A percentile compares a stretch with the other conserved stretches of the same genome.
phyloP scores from a whole-genome alignment of 2,888 invertebrate genomes.

The Malacosoma neustria region DNA sequence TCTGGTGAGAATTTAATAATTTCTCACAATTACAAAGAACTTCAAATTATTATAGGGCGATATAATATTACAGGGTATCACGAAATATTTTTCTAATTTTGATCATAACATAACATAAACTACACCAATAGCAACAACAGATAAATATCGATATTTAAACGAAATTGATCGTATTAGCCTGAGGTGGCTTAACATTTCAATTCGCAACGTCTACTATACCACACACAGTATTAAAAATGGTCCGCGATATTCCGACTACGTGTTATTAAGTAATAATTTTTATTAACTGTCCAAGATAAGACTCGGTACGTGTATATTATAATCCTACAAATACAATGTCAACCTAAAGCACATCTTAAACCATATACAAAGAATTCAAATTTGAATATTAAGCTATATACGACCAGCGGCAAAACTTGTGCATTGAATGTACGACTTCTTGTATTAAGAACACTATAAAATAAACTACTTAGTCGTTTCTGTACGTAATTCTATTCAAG shows the following conservation, averaged over 20 bases:
- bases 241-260: conserved; percentile 27
- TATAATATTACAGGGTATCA: too few relatives aligned
- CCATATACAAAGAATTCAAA: not conserved
- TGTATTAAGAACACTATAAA: not conserved
- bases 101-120: too few relatives aligned
- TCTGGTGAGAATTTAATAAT: too few relatives aligned
- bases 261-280: conserved; percentile 26
- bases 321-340: not conserved
- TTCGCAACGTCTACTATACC: conserved; percentile 34
- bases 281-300: conserved; percentile 24
- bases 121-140: too few relatives aligned
- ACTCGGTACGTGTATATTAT: conserved; percentile 10
- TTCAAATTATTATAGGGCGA: too few relatives aligned
- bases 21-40: too few relatives aligned
- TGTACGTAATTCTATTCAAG: not conserved
- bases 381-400: not conserved
- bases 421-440: conserved; percentile 6
- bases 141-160: too few relatives aligned
- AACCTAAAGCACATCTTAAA: not conserved
- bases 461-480: not conserved
- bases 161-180: too few relatives aligned
- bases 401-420: not conserved
- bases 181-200: conserved; percentile 42
- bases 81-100: too few relatives aligned
- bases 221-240: conserved; percentile 42